A percentile compares a stretch with the other conserved stretches of the same genome.
phyloP scores from a whole-genome alignment of 2,797 vertebrate genomes.

The Danio kyathit region DNA sequence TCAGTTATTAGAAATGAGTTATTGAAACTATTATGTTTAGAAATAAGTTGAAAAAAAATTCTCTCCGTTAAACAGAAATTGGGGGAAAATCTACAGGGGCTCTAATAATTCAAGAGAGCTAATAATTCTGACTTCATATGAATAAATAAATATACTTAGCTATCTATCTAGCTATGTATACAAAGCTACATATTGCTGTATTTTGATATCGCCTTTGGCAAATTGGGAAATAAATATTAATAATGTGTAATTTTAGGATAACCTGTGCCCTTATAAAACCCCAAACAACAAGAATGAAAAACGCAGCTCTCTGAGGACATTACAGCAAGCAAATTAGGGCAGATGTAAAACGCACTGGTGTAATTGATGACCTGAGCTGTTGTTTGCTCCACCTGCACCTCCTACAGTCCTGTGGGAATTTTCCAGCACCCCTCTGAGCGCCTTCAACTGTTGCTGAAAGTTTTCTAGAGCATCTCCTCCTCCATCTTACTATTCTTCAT shows the following conservation, averaged over 20 bases:
- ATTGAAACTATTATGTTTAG: no score
- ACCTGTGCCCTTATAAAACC: slow-evolving; percentile 10
- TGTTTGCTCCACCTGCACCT: slow-evolving; percentile 50
- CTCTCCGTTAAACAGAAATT: no score
- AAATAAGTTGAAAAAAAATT: no score
- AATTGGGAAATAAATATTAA: not conserved
- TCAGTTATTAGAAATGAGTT: no score
- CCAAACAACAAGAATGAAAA: slow-evolving; percentile 24
- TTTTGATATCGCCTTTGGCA: not conserved
- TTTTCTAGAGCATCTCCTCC: slow-evolving; percentile 56
- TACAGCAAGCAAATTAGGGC: slow-evolving; percentile 31
- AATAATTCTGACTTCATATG: no score
- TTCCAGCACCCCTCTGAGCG: slow-evolving; percentile 19
- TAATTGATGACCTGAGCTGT: slow-evolving; percentile 33
- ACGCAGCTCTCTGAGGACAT: not conserved
- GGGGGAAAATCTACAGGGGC: no score
- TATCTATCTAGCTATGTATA: not conserved
- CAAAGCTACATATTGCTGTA: no score
- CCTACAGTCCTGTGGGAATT: slow-evolving; percentile 32
- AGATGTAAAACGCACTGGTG: slow-evolving; percentile 25
- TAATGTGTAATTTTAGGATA: slow-evolving; percentile 25
- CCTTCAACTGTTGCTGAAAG: slow-evolving; percentile 36
- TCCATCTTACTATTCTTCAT: slow-evolving; percentile 37
- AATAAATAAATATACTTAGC: not conserved
- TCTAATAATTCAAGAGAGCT: no score